These are phyloP conservation scores for Pristionchus maxplancki DNA, from an alignment of 2,888 invertebrate genomes.

Conservation along the genomic window DNA sequence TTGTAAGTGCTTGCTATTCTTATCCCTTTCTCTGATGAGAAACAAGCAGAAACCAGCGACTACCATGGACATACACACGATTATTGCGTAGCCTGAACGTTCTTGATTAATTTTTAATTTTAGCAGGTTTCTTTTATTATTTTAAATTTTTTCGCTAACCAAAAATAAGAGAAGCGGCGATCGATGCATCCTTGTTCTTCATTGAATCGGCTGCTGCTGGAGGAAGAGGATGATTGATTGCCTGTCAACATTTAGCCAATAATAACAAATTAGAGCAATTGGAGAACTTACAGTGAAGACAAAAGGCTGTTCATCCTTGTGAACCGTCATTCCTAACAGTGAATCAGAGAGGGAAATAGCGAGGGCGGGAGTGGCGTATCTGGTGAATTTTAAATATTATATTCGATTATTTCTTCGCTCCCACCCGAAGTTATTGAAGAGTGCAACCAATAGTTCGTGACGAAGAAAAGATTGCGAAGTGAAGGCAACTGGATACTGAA, in stretches of 20 bases:
- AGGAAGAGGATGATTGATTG: constrained; percentile 68
- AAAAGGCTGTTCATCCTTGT: background rate
- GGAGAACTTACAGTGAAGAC: constrained; percentile 7
- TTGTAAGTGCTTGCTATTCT: constrained; percentile 73
- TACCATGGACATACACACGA: constrained; percentile 54
- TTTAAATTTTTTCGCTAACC: background rate
- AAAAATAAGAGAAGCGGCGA: background rate
- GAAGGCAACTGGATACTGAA: constrained; percentile 67
- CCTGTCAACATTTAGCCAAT: constrained; percentile 47
- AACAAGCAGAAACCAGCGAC: constrained; percentile 70
- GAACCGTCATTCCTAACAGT: constrained; percentile 30
- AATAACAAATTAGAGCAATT: background rate
- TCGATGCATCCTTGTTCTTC: background rate
- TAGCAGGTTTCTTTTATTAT: background rate
- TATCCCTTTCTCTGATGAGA: constrained; percentile 71
- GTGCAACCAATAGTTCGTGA: background rate
- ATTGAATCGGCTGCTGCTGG: constrained; percentile 43
- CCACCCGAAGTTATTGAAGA: constrained; percentile 66
- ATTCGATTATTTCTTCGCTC: background rate
- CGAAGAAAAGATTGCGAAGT: background rate
- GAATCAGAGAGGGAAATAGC: constrained; percentile 66
- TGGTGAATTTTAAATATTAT: background rate
- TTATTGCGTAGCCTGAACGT: background rate
- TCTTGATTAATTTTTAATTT: background rate
- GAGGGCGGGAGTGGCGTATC: constrained; percentile 62